Evolutionary conservation across 2,797 vertebrate species (phyloP).

Genomic region (Lates japonicus): DNA sequence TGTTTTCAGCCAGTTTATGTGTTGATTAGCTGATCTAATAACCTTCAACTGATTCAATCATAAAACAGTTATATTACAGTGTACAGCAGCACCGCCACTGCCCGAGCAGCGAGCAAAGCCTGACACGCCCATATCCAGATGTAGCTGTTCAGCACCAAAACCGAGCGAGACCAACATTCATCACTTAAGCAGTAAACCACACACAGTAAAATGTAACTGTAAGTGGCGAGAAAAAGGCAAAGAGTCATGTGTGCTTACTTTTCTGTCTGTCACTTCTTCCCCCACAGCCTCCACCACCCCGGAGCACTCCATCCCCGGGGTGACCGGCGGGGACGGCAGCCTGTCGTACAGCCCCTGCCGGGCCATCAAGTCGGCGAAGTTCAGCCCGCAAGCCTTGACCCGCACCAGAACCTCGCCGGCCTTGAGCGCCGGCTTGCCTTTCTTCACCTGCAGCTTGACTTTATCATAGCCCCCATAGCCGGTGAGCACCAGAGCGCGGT

Average conservation of each 20-base stretch:
- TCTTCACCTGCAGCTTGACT: constrained; percentile 93
- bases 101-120: constrained; percentile 45
- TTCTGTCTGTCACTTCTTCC: constrained; percentile 92
- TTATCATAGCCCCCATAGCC: constrained; percentile 94
- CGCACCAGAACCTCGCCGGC: constrained; percentile 90
- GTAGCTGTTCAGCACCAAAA: constrained; percentile 35
- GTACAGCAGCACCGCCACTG: constrained; percentile 13
- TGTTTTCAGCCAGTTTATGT: neutral
- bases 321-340: constrained; percentile 90
- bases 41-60: neutral
- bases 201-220: neutral
- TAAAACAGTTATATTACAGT: neutral
- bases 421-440: constrained; percentile 86
- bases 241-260: constrained; percentile 86
- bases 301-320: constrained; percentile 93
- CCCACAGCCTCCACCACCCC: constrained; percentile 92
- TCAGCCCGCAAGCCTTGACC: constrained; percentile 93
- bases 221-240: neutral
- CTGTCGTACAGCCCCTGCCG: constrained; percentile 94
- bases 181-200: constrained; percentile 2
- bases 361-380: constrained; percentile 95
- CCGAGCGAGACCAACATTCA: neutral
- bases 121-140: constrained; percentile 82
- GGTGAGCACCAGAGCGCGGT: constrained; percentile 87
- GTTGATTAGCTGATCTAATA: neutral